Percentiles rank a stretch among this genome's conserved stretches.
These are phyloP conservation scores for Drosophila virilis DNA, from an alignment of 1,140 invertebrate genomes.

Conservation along the genomic window DNA sequence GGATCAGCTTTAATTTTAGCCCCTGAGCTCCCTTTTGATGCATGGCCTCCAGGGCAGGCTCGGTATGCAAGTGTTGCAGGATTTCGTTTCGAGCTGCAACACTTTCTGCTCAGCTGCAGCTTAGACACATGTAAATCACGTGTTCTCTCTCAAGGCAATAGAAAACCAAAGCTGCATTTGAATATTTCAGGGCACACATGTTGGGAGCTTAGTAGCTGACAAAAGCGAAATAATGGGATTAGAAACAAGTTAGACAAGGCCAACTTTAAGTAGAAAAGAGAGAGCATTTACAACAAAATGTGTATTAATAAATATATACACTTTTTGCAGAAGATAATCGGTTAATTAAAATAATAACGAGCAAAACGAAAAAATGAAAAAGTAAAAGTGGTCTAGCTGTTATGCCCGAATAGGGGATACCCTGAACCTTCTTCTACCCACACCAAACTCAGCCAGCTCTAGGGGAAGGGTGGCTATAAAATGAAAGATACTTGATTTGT, in stretches of 20 bases:
- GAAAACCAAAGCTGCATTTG: constrained; percentile 29
- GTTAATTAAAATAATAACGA: no score
- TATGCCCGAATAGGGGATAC: no score
- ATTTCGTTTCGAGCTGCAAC: constrained; percentile 15
- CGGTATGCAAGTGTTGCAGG: constrained; percentile 9
- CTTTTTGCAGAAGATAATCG: no score
- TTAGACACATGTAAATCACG: constrained; percentile 69
- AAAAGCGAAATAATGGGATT: constrained; percentile 9
- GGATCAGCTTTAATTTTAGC: constrained; percentile 23
- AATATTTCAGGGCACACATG: constrained; percentile 35
- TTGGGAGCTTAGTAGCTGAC: background rate
- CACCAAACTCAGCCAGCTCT: no score
- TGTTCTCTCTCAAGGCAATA: constrained; percentile 26
- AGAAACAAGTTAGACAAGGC: constrained; percentile 4
- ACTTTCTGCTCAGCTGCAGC: constrained; percentile 8
- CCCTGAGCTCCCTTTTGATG: constrained; percentile 4
- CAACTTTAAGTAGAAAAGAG: background rate
- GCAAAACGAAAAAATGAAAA: no score
- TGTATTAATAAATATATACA: background rate
- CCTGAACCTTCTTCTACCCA: no score
- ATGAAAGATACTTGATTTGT: no score
- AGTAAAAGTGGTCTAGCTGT: no score
- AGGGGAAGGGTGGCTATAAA: no score
- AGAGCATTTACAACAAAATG: background rate
- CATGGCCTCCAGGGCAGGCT: constrained; percentile 4